phyloP scores from a whole-genome alignment of 2,113 vertebrate genomes.

The Gavialis gangeticus region DNA sequence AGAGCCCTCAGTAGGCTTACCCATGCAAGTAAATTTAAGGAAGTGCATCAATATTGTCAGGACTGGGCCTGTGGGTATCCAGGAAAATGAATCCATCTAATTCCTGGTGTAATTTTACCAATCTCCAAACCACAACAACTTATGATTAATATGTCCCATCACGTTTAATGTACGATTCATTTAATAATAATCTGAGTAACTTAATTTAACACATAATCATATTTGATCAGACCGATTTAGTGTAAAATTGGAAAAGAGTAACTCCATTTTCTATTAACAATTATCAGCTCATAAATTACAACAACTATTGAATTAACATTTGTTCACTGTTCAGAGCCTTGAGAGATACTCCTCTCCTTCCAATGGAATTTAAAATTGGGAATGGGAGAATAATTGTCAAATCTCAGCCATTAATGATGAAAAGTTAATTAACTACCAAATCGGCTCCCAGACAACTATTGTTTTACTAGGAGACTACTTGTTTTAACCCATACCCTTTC shows the following conservation, averaged over 20 bases:
- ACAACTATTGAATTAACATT: conserved; percentile 46
- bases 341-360: background rate
- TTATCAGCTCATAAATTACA: conserved; percentile 33
- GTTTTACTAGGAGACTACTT: background rate
- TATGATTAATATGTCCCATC: background rate
- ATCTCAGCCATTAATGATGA: too few relatives aligned
- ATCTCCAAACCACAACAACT: background rate
- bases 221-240: conserved; percentile 31
- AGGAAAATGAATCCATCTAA: background rate
- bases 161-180: background rate
- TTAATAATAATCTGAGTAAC: background rate
- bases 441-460: background rate
- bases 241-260: conserved; percentile 14
- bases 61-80: background rate
- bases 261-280: conserved; percentile 15
- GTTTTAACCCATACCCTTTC: background rate
- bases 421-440: background rate
- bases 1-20: background rate
- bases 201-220: background rate
- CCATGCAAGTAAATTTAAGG: background rate
- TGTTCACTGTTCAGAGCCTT: background rate
- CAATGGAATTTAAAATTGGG: background rate
- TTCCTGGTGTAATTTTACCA: background rate
- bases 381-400: background rate
- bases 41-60: background rate